A percentile compares a stretch with the other conserved stretches of the same genome.
Conservation (phyloP, 2,113 vertebrate species). For the Corythaeola cristata region DNA sequence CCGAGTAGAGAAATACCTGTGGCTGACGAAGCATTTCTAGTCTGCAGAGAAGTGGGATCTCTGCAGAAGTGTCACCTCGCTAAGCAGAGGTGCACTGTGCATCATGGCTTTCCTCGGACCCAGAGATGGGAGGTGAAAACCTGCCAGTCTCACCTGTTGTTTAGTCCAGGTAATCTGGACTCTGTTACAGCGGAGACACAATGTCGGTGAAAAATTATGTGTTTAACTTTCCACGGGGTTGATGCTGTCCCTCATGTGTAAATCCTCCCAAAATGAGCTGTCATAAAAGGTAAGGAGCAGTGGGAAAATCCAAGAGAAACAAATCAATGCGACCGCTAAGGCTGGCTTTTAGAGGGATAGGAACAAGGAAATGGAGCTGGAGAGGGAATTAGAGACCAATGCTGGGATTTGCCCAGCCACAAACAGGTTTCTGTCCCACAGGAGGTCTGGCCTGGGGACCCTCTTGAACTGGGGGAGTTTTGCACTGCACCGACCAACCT, state of each 20-base stretch:
- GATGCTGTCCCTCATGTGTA: neutral
- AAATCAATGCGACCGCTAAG: neutral
- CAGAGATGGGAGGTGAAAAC: neutral
- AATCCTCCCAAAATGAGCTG: neutral
- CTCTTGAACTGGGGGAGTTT: neutral
- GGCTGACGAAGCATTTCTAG: neutral
- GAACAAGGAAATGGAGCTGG: neutral
- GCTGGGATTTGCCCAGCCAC: neutral
- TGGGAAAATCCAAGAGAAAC: neutral
- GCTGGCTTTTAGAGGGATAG: neutral
- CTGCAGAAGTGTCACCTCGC: neutral
- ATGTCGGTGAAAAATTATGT: neutral
- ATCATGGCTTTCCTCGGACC: fast-evolving
- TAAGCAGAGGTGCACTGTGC: neutral
- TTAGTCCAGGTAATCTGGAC: neutral
- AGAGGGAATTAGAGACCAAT: neutral
- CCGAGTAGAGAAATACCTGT: neutral
- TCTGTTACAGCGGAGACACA: neutral
- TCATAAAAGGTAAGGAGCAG: neutral
- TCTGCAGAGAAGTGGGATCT: neutral
- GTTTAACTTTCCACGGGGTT: neutral
- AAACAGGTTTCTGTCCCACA: neutral
- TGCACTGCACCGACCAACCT: neutral
- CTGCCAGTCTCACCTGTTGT: neutral
- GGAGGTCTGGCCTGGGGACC: neutral